Evolutionary conservation across 2,113 vertebrate species (phyloP).

Genomic region (Sorex araneus): DNA sequence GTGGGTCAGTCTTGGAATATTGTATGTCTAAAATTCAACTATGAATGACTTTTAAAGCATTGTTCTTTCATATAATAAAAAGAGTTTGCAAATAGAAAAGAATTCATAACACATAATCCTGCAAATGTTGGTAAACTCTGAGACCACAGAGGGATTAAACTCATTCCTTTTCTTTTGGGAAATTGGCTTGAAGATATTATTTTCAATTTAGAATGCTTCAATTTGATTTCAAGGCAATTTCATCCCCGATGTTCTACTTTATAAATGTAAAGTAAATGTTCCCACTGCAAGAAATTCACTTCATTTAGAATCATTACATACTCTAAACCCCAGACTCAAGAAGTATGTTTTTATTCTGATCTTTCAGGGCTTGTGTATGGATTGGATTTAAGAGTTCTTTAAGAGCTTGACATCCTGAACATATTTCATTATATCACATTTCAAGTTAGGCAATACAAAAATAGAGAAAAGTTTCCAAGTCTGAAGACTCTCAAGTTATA

Average conservation of each 20-base stretch:
- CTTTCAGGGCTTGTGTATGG: background rate
- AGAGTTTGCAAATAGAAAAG: too few relatives aligned
- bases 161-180: conserved; percentile 19
- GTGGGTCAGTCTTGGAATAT: too few relatives aligned
- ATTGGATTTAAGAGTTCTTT: background rate
- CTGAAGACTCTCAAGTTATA: background rate
- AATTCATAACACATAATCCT: background rate
- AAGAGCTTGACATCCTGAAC: background rate
- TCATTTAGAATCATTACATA: background rate
- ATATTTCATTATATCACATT: background rate
- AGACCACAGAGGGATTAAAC: background rate
- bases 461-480: background rate
- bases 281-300: background rate
- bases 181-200: background rate
- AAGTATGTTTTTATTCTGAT: conserved; percentile 36
- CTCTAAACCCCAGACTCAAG: background rate
- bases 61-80: too few relatives aligned
- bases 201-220: background rate
- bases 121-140: background rate
- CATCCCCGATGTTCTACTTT: background rate
- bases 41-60: too few relatives aligned
- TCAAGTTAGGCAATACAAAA: background rate
- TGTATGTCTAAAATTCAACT: too few relatives aligned
- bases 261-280: background rate
- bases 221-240: conserved; percentile 26